Evolutionary conservation across 2,113 vertebrate species (phyloP).

Genomic region (Piaya cayana): DNA sequence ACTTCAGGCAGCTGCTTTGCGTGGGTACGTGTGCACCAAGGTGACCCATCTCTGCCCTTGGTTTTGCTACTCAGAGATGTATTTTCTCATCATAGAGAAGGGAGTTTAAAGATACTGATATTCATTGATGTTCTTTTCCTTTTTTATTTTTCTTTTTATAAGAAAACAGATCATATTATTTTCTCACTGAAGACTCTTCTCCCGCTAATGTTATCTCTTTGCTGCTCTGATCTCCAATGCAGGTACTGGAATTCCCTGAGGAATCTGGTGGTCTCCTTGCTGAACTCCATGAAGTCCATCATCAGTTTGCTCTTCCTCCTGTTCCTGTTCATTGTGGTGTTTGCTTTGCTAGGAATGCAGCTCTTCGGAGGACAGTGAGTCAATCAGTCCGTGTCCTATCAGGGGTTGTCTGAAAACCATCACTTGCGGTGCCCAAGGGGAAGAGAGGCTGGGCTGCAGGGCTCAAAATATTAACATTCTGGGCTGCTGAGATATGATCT

Average conservation of each 20-base stretch:
- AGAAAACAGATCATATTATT: background rate
- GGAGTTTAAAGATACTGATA: background rate
- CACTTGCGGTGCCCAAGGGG: background rate
- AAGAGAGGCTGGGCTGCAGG: background rate
- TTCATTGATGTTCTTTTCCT: background rate
- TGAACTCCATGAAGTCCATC: constrained; percentile 99
- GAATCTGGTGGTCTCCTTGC: constrained; percentile 93
- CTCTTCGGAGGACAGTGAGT: constrained; percentile 97
- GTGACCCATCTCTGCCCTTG: background rate
- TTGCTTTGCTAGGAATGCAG: constrained; percentile 96
- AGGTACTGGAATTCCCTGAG: constrained; percentile 98
- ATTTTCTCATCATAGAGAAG: background rate
- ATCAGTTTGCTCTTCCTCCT: constrained; percentile 95
- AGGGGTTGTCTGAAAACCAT: background rate
- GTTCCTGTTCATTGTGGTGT: constrained; percentile 97
- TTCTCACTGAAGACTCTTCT: background rate
- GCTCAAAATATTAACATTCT: background rate
- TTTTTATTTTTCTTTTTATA: background rate
- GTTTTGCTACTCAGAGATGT: background rate
- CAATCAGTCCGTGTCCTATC: background rate
- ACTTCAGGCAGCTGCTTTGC: accelerated
- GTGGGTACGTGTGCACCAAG: accelerated
- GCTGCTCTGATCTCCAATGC: background rate
- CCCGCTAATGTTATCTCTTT: background rate
- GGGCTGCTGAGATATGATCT: background rate